A percentile compares a stretch with the other conserved stretches of the same genome.
Conservation (phyloP, 2,797 vertebrate species). For the Spinibarbus caldwelli region DNA sequence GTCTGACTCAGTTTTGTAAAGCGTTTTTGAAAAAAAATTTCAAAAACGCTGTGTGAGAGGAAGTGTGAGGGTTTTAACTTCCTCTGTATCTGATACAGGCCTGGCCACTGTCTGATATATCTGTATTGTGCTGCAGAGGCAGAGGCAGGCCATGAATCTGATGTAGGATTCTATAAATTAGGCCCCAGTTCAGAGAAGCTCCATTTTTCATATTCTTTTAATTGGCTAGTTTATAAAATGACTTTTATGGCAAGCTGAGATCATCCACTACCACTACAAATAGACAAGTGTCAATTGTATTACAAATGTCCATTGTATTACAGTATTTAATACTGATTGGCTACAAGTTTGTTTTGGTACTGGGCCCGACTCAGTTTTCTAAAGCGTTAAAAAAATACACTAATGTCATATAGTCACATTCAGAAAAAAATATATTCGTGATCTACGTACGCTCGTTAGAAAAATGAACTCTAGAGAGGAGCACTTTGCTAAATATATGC, state of each 20-base stretch:
- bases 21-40: no score
- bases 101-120: constrained; percentile 5
- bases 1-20: no score
- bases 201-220: constrained; percentile 22
- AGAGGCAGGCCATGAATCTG: background rate
- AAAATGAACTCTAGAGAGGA: no score
- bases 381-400: no score
- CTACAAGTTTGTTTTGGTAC: no score
- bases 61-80: background rate
- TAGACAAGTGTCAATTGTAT: background rate
- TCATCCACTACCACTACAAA: constrained; percentile 1
- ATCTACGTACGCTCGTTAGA: no score
- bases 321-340: no score
- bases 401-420: no score
- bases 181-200: background rate
- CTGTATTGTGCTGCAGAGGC: background rate
- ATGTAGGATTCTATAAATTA: background rate
- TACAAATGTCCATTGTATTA: no score
- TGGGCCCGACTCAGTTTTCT: no score
- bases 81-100: background rate
- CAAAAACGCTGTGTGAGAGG: background rate
- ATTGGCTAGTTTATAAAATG: constrained; percentile 42
- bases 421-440: no score
- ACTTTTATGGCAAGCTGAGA: constrained; percentile 36
- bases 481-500: no score